Evolutionary conservation across 35 echinoderm and acorn worm genomes (phyloP), one percentile per base, ranked within the genome.

Genomic region (Ophioderma brevispina): DNA sequence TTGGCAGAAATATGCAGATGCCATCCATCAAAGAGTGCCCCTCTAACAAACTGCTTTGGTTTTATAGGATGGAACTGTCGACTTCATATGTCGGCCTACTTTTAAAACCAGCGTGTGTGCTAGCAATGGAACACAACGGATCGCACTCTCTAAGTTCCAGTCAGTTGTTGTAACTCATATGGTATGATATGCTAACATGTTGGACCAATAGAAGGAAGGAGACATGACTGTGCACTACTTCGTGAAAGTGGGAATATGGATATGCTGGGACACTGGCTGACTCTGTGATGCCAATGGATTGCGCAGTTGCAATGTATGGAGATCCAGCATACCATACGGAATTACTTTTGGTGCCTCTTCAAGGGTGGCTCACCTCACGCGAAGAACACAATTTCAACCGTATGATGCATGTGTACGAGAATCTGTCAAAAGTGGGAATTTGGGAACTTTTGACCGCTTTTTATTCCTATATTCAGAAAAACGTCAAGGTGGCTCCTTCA

Each of bases 31-130:
- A 97, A 94, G 79, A 82, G 95, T 63, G 91, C 91, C 37, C 75
- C 95, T 17, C 84, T 94, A 5, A 91, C 30, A 33, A 91, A 97
- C 79, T 97, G 95, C 79, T 82, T 86, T 76, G 95, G 91, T 1
- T 97, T 94, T 49, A 75, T 97, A 0, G n/a, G 95, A 97, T 91
- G 92, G 91, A 36, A 97, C 92, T 59, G 95, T 97, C 63, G 38
- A 84, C 11, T 87, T 87, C 30, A 91, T 94, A 32, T 91, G 95
- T 77, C 81, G 92, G 90, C 95, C 92, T 0, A 78, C 31, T 4
- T 21, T 76, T n/a, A 37, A 91, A 70, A 92, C 94, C 41, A 11
- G 86, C 18, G 80, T 92, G 14, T 32, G 64, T 11, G 89, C 94
- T 41, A n/a, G n/a, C n/a, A 97, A 92, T 92, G 92, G 92, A 1